Percentiles rank a stretch among this genome's conserved stretches.
Conservation (phyloP, 2,113 vertebrate genomes). For the Hypanus sabinus region DNA sequence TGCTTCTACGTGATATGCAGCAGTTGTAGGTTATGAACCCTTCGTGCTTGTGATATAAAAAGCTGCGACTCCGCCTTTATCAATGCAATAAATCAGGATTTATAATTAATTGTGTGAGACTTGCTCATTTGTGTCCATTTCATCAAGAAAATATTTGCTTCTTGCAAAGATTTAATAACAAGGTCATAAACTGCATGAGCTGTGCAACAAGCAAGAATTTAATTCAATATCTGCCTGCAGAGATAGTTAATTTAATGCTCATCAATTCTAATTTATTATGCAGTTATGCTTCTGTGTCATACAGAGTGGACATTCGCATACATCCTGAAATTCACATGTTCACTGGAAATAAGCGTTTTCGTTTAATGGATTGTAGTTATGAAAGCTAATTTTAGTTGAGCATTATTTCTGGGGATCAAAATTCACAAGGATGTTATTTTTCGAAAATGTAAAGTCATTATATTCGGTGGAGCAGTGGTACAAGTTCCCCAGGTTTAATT, state of each 20-base stretch:
- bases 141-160: slow-evolving; percentile 35
- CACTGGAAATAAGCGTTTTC: background rate
- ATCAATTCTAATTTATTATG: slow-evolving; percentile 28
- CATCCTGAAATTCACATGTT: background rate
- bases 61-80: background rate
- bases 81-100: slow-evolving; percentile 6
- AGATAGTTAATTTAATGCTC: slow-evolving; percentile 31
- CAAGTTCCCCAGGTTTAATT: background rate
- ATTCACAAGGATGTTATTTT: background rate
- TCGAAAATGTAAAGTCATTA: slow-evolving; percentile 13
- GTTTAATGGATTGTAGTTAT: background rate
- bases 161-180: slow-evolving; percentile 25
- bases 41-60: background rate
- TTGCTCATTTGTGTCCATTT: slow-evolving; percentile 31
- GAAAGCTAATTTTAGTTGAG: background rate
- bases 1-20: background rate
- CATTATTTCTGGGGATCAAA: background rate
- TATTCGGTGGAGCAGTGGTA: background rate
- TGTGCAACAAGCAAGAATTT: slow-evolving; percentile 14
- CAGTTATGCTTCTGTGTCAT: background rate
- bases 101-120: slow-evolving; percentile 30
- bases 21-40: background rate
- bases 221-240: slow-evolving; percentile 17
- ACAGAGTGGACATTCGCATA: background rate
- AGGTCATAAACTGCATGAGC: background rate